phyloP scores from a whole-genome alignment of 2,888 invertebrate species.

The Xanthia togata region DNA sequence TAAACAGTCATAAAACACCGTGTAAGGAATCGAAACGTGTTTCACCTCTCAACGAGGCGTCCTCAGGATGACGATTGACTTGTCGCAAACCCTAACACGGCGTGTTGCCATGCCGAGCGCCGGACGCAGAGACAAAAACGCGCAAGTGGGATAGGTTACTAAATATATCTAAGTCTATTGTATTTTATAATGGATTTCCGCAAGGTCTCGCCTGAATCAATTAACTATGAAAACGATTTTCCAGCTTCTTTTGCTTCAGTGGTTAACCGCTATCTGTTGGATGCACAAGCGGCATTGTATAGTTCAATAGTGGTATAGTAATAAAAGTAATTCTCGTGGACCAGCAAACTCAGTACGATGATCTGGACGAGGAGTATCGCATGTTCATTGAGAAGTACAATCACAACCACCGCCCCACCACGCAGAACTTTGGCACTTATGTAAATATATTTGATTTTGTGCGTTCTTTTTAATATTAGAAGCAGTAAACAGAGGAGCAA shows the following conservation, averaged over 20 bases:
- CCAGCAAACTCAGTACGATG: constrained; percentile 81
- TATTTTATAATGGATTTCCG: no score
- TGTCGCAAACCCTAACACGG: no score
- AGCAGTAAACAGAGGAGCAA: background rate
- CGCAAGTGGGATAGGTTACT: no score
- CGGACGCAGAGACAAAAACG: no score
- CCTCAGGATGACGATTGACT: no score
- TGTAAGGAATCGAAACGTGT: no score
- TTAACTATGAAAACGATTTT: background rate
- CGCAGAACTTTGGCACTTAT: constrained; percentile 81
- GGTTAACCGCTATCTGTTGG: background rate
- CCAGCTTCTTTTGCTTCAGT: background rate
- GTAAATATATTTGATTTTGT: constrained; percentile 70
- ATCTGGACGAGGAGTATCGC: constrained; percentile 85
- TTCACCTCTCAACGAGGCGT: no score
- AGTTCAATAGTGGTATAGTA: background rate
- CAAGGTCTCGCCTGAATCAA: no score
- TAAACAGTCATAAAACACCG: no score
- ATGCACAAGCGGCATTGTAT: background rate
- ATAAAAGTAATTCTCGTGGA: constrained; percentile 14
- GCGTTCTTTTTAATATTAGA: background rate
- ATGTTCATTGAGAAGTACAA: constrained; percentile 86
- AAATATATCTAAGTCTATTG: no score
- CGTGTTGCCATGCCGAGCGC: no score
- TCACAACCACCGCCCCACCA: constrained; percentile 79